Percentiles rank a stretch among this genome's conserved stretches.
Evolutionary conservation across 2,113 vertebrate genomes (phyloP).

Genomic region (Thinocorus orbignyianus): DNA sequence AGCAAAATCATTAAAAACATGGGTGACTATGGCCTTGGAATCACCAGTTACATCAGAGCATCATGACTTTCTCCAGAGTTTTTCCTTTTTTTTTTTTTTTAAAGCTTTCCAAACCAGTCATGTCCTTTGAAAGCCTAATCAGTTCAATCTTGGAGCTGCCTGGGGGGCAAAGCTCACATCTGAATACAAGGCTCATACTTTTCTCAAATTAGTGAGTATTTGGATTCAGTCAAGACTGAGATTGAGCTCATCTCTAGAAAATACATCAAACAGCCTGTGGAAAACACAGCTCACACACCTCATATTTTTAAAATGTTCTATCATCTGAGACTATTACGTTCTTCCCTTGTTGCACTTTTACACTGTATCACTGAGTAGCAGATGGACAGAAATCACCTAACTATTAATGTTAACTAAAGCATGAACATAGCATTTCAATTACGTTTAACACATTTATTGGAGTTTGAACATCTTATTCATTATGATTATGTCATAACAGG

Average conservation of each 20-base stretch:
- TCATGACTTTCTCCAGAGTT: conserved; percentile 24
- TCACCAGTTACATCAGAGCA: not conserved
- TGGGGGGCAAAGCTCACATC: conserved; percentile 55
- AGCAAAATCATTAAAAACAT: conserved; percentile 25
- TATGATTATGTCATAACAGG: not conserved
- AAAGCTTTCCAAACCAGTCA: not conserved
- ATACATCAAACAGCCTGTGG: conserved; percentile 19
- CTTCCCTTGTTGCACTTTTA: not conserved
- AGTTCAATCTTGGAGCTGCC: conserved; percentile 26
- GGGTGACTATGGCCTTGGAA: conserved; percentile 3
- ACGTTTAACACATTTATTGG: not conserved
- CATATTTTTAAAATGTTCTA: not conserved
- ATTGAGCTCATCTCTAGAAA: conserved; percentile 50
- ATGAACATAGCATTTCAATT: not conserved
- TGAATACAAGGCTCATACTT: conserved; percentile 58
- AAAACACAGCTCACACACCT: conserved; percentile 37
- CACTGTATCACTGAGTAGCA: not conserved
- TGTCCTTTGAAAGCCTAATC: conserved; percentile 45
- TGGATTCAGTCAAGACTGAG: conserved; percentile 22
- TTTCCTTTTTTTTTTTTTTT: conserved; percentile 2
- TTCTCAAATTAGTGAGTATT: conserved; percentile 60
- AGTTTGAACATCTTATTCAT: not conserved
- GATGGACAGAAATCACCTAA: not conserved
- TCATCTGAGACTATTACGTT: not conserved
- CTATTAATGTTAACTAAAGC: not conserved